Percentiles rank a stretch among this genome's conserved stretches.
Evolutionary conservation across 1,140 invertebrate species (phyloP).

Genomic region (Eueides isabella): DNA sequence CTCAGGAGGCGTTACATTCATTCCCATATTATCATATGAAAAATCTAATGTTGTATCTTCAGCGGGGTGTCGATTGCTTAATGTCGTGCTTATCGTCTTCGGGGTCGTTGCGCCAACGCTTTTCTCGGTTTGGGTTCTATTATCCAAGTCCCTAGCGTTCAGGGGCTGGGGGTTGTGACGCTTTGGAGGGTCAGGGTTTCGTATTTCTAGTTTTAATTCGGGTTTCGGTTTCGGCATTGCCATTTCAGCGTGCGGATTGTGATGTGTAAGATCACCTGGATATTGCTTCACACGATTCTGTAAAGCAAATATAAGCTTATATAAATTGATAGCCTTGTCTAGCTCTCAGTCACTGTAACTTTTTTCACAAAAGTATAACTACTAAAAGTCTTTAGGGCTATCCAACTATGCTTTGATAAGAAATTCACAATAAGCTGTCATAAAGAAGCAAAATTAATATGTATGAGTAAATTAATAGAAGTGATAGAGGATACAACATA

Average conservation of each 20-base stretch:
- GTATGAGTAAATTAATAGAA: no score
- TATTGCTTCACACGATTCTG: slow-evolving; percentile 74
- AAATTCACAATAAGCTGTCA: no score
- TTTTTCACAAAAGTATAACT: no score
- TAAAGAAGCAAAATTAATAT: no score
- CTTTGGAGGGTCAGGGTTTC: slow-evolving; percentile 67
- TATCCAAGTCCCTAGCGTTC: slow-evolving; percentile 66
- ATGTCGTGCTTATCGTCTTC: slow-evolving; percentile 82
- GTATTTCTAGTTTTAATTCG: slow-evolving; percentile 71
- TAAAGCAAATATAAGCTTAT: slow-evolving; percentile 34
- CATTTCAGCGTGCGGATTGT: slow-evolving; percentile 72
- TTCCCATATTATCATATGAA: slow-evolving; percentile 87
- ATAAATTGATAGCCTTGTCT: background rate
- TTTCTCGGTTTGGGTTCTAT: slow-evolving; percentile 67
- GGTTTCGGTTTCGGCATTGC: slow-evolving; percentile 70
- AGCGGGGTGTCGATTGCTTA: slow-evolving; percentile 83
- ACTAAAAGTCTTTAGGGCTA: no score
- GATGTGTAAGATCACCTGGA: slow-evolving; percentile 66
- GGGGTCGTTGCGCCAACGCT: slow-evolving; percentile 79
- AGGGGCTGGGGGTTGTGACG: slow-evolving; percentile 60
- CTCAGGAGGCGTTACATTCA: slow-evolving; percentile 84
- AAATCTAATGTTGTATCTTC: slow-evolving; percentile 87
- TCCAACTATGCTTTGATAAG: no score
- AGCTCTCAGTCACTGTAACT: no score
- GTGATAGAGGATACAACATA: no score